Evolutionary conservation across 2,888 invertebrate genomes (phyloP).

Genomic region (Prenolepis imparis): DNA sequence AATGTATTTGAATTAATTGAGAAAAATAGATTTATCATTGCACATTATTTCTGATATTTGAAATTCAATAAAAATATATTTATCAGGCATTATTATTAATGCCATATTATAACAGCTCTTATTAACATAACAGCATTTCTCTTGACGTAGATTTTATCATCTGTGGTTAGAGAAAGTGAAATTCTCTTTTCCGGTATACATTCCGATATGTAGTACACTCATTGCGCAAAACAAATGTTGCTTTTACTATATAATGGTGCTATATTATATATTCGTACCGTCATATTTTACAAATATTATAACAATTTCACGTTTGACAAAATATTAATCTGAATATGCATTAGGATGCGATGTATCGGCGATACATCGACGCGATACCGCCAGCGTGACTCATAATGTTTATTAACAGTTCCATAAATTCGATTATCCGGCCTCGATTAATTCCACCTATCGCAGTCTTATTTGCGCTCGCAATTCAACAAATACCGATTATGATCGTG

Average conservation of each 20-base stretch:
- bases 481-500: constrained; percentile 56
- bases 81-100: not conserved
- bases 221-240: constrained; percentile 11
- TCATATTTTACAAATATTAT: constrained; percentile 41
- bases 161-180: constrained; percentile 45
- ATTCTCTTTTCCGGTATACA: constrained; percentile 7
- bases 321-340: constrained; percentile 51
- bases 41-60: not conserved
- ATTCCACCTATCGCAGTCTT: constrained; percentile 56
- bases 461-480: constrained; percentile 52
- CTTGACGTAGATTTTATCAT: constrained; percentile 15
- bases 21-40: not conserved
- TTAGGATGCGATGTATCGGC: constrained; percentile 39
- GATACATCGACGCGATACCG: constrained; percentile 34
- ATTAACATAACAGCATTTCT: not conserved
- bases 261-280: not conserved
- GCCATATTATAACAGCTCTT: not conserved
- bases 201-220: not conserved
- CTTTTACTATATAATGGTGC: not conserved
- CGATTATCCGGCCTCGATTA: constrained; percentile 54
- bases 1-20: constrained; percentile 15
- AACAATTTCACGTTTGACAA: constrained; percentile 50
- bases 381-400: constrained; percentile 49
- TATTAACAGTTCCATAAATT: constrained; percentile 57
- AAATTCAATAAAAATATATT: not conserved